Evolutionary conservation across 2,888 invertebrate species (phyloP).

Genomic region (Aelia acuminata): DNA sequence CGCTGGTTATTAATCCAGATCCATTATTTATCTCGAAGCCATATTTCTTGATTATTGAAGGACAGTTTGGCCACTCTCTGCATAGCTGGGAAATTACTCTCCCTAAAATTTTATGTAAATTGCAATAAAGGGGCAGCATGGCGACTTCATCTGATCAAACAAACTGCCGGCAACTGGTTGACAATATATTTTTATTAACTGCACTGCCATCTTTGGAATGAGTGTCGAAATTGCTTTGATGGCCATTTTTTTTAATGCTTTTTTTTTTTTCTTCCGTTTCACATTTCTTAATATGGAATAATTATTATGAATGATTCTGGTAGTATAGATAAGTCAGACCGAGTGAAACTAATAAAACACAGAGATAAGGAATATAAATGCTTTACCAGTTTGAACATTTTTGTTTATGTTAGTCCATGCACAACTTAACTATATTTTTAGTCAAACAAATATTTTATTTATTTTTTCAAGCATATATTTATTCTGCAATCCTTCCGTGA

Average conservation of each 20-base stretch:
- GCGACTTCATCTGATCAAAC: neutral
- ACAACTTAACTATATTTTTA: too few relatives aligned
- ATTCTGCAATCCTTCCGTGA: too few relatives aligned
- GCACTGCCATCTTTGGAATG: neutral
- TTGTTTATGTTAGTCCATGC: too few relatives aligned
- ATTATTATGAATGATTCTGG: neutral
- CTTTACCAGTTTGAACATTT: too few relatives aligned
- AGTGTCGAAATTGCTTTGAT: neutral
- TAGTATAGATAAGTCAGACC: neutral
- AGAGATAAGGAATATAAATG: too few relatives aligned
- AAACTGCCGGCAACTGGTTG: neutral
- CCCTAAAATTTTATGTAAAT: conserved; percentile 5
- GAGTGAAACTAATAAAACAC: neutral
- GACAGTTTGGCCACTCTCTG: neutral
- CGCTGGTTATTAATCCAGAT: neutral
- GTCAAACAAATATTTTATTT: too few relatives aligned
- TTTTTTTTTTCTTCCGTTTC: neutral
- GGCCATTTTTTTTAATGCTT: neutral
- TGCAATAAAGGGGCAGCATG: neutral
- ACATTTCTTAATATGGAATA: neutral
- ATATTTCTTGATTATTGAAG: neutral
- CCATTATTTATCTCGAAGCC: neutral
- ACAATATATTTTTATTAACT: neutral
- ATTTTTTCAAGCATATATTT: too few relatives aligned
- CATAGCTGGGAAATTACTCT: conserved; percentile 17